Conservation (phyloP, 2,797 vertebrate species). For the Periophthalmus magnuspinnatus region DNA sequence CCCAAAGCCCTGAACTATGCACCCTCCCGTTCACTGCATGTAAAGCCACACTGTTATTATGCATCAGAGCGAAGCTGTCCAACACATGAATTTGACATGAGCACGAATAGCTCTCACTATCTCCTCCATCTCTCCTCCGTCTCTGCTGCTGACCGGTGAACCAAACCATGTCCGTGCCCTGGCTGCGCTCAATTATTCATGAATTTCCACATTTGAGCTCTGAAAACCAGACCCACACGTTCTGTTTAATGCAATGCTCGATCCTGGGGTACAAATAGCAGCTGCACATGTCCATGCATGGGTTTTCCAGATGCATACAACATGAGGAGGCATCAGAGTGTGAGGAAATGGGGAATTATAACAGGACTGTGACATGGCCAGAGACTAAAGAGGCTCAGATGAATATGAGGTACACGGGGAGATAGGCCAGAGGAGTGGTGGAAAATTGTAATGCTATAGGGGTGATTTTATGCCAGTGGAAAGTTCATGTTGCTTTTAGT, state of each 20-base stretch:
- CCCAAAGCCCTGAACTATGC: neutral
- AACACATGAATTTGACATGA: conserved; percentile 17
- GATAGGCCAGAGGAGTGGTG: no score
- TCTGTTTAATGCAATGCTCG: conserved; percentile 49
- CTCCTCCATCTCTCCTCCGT: conserved; percentile 10
- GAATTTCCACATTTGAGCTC: conserved; percentile 45
- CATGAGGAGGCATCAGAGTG: conserved; percentile 5
- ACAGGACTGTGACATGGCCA: no score
- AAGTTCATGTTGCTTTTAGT: no score
- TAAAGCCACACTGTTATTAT: neutral
- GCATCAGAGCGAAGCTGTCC: neutral
- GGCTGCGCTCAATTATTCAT: conserved; percentile 51
- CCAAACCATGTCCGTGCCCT: conserved; percentile 24
- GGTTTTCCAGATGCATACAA: conserved; percentile 8
- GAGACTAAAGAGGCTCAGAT: neutral
- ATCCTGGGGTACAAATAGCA: conserved; percentile 44
- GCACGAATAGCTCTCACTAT: conserved; percentile 13
- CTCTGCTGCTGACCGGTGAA: conserved; percentile 1
- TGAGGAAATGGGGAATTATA: neutral
- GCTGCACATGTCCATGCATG: conserved; percentile 1
- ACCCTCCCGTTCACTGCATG: neutral
- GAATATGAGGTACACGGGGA: neutral
- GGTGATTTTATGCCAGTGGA: no score
- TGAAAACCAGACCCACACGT: conserved; percentile 27
- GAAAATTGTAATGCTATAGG: no score